Percentiles rank a stretch among this genome's conserved stretches.
Evolutionary conservation across 1,140 invertebrate genomes (phyloP).

Genomic region (Tribolium madens): DNA sequence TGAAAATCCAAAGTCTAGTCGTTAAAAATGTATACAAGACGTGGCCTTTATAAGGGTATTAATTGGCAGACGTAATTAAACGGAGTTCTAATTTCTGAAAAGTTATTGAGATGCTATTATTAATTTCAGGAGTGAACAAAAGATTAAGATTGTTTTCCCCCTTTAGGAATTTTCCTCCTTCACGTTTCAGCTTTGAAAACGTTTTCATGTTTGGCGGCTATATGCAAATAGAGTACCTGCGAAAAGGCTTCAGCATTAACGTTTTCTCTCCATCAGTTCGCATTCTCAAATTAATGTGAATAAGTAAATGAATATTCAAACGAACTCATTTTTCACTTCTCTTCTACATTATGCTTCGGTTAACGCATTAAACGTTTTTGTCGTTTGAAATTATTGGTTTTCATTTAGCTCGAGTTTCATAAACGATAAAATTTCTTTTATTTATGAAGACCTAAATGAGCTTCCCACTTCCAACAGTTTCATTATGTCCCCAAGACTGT

Average conservation of each 20-base stretch:
- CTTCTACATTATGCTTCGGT: conserved; percentile 20
- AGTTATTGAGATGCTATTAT: conserved; percentile 24
- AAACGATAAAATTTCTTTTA: conserved; percentile 19
- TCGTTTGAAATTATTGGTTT: conserved; percentile 18
- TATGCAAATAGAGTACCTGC: conserved; percentile 16
- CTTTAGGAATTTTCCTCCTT: background rate
- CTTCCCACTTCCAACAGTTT: background rate
- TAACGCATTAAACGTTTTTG: conserved; percentile 32
- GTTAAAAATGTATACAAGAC: no score
- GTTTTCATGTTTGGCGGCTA: conserved; percentile 24
- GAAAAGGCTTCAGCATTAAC: conserved; percentile 13
- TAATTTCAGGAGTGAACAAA: conserved; percentile 26
- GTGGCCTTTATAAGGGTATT: background rate
- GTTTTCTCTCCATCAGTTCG: conserved; percentile 25
- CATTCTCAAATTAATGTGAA: conserved; percentile 36
- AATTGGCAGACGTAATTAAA: conserved; percentile 10
- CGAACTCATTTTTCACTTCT: conserved; percentile 17
- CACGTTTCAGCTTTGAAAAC: conserved; percentile 19
- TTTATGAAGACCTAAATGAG: conserved; percentile 1
- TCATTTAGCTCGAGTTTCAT: background rate
- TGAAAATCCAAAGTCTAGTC: no score
- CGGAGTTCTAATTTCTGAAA: conserved; percentile 5
- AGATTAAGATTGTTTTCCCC: conserved; percentile 22
- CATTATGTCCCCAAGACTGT: background rate
- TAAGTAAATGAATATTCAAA: conserved; percentile 29